Conservation (phyloP, 2,113 vertebrate genomes). For the Nasalis larvatus region DNA sequence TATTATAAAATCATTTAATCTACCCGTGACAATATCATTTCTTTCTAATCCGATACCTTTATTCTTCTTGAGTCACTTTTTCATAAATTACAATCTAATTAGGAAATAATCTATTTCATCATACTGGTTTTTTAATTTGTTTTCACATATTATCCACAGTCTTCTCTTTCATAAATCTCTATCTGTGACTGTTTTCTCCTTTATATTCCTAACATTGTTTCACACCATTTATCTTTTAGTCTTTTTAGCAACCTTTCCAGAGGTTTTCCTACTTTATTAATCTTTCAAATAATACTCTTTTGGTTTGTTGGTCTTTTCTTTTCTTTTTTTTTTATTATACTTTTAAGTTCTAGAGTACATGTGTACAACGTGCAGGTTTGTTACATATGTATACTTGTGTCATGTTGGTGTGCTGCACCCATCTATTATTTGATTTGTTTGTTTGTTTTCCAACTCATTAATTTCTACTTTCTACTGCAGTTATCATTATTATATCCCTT, state of each 20-base stretch:
- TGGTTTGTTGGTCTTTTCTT: background rate
- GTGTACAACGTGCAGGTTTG: too few relatives aligned
- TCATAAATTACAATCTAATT: background rate
- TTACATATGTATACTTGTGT: too few relatives aligned
- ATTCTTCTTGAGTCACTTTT: background rate
- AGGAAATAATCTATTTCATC: background rate
- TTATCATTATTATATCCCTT: background rate
- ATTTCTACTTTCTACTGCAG: background rate
- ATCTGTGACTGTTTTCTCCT: background rate
- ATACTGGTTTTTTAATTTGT: background rate
- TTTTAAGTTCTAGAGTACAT: too few relatives aligned
- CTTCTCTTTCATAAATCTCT: slow-evolving; percentile 12
- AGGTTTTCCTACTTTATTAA: background rate
- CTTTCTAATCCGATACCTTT: background rate
- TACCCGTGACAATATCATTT: background rate
- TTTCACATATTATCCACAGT: background rate
- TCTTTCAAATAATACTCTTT: background rate
- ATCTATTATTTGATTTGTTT: background rate
- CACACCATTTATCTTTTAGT: background rate
- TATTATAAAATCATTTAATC: background rate
- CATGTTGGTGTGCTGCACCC: too few relatives aligned
- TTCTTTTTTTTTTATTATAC: too few relatives aligned
- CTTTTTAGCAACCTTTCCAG: background rate
- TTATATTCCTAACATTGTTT: background rate
- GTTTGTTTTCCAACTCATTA: background rate